Evolutionary conservation across 2,797 vertebrate genomes (phyloP), one percentile per base, ranked within the genome.

Genomic region (Picus viridis): DNA sequence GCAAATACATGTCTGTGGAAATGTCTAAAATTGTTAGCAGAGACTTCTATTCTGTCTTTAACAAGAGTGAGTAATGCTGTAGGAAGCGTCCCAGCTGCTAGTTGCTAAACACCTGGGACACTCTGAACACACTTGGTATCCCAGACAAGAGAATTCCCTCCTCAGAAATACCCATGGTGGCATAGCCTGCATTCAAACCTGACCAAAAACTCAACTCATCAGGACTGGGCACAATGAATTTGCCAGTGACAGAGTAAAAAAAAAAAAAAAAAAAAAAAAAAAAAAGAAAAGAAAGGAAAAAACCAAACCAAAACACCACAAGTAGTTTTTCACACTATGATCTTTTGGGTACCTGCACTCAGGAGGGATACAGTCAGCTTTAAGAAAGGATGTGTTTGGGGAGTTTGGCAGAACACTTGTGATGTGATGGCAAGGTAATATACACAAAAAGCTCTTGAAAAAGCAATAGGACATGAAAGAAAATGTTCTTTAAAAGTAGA

Each of bases 1-100:
- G 6, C 19, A 69, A 67, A 29, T 4, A 16, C 0, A 0, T 36
- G 51, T 78, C 51, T 27, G 22, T 0, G 0, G 39, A 32, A 74
- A 75, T 41, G 32, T 69, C 71, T 73, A 51, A 62, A 88, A 53
- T 32, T 6, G 39, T 57, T 59, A 32, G 53, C n/a, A 82, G 32
- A 43, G n/a, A 59, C 32, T 41, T 80, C 67, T 74, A 19, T 30
- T 80, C 67, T 74, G 22, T 32, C 54, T 74, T 78, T 41, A 74
- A 20, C 8, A 79, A 61, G 24, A 3, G 47, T 47, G 18, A 39
- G 20, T 24, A 92, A 64, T 12, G 54, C 22, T 83, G 8, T 11
- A 74, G 49, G 61, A 70, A 54, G 27, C 12, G 9, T 71, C 29
- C 34, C 34, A 61, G n/a, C 20, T 80, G 36, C 49, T 59, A 34